Evolutionary conservation across 1,140 invertebrate genomes (phyloP).

Genomic region (Drosophila gunungcola): DNA sequence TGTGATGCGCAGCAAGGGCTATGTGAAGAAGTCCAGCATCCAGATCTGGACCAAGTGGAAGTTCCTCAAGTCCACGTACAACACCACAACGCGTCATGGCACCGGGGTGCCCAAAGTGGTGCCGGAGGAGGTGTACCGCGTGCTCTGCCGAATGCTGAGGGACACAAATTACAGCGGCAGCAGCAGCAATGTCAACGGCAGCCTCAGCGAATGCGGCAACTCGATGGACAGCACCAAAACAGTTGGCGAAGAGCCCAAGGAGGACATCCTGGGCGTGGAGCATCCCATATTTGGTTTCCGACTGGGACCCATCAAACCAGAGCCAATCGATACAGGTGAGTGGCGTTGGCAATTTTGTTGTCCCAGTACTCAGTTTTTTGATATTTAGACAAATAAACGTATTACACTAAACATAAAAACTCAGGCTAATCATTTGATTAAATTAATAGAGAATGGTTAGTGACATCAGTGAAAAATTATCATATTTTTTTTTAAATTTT

Average conservation of each 20-base stretch:
- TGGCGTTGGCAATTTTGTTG: no score
- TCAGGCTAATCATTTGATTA: no score
- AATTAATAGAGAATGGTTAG: no score
- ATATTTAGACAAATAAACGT: no score
- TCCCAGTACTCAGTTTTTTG: no score
- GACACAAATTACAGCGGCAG: conserved; percentile 16
- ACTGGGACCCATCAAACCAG: conserved; percentile 70
- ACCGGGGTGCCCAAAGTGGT: conserved; percentile 73
- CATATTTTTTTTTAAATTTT: not conserved
- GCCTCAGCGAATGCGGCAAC: conserved; percentile 56
- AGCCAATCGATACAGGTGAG: conserved; percentile 70
- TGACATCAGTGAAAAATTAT: not conserved
- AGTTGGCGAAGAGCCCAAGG: conserved; percentile 33
- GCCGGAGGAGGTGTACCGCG: conserved; percentile 71
- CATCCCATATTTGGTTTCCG: conserved; percentile 81
- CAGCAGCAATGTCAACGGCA: conserved; percentile 37
- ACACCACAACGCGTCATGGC: conserved; percentile 71
- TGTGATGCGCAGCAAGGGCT: conserved; percentile 73
- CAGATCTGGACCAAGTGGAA: conserved; percentile 84
- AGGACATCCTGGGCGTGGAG: conserved; percentile 67
- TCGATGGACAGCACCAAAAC: conserved; percentile 60
- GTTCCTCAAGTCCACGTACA: conserved; percentile 81
- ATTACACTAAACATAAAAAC: no score
- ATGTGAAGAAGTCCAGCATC: conserved; percentile 73
- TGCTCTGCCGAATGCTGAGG: conserved; percentile 65